These are phyloP conservation scores for Taurulus bubalis DNA, from an alignment of 2,113 vertebrate species.

Conservation along the genomic window DNA sequence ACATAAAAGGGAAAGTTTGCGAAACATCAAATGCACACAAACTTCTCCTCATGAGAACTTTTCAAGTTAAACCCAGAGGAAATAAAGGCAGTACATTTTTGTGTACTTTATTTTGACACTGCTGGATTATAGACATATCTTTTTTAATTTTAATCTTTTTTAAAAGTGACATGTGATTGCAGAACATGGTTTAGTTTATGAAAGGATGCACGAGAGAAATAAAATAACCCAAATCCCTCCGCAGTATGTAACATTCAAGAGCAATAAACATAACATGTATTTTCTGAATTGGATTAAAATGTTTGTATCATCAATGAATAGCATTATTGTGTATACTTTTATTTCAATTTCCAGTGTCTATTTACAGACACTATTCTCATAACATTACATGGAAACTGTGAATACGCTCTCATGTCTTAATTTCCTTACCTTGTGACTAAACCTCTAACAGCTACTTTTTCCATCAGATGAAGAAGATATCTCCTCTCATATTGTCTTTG, in stretches of 20 bases:
- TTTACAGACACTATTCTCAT: not conserved
- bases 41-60: not conserved
- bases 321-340: not conserved
- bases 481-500: not conserved
- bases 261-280: not conserved
- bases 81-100: not conserved
- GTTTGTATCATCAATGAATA: not conserved
- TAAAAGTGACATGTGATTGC: not conserved
- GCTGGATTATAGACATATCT: not conserved
- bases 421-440: not conserved
- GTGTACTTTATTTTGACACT: not conserved
- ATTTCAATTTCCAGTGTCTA: not conserved
- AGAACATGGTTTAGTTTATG: not conserved
- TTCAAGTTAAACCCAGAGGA: not conserved
- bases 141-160: not conserved
- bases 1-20: constrained; percentile 3
- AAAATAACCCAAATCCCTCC: not conserved
- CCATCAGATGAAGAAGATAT: not conserved
- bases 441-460: not conserved
- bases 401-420: not conserved
- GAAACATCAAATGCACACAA: constrained; percentile 25
- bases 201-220: not conserved
- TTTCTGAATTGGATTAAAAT: not conserved
- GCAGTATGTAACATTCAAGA: not conserved
- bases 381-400: constrained; percentile 8